Evolutionary conservation across 2,797 vertebrate species (phyloP).

Genomic region (Esox lucius): DNA sequence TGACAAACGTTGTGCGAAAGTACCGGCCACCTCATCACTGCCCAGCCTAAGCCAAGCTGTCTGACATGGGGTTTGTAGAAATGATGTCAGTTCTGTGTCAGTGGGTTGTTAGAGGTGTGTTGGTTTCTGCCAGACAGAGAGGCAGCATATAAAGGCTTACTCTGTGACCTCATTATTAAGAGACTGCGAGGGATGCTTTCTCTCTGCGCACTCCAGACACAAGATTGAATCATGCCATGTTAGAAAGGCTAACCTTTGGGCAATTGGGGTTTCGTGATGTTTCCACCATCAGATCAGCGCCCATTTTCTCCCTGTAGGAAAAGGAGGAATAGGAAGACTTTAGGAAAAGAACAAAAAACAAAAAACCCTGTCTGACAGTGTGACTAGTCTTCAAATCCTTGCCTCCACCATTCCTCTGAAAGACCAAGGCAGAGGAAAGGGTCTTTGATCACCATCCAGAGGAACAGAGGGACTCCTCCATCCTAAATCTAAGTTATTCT

Average conservation of each 20-base stretch:
- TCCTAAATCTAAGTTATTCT: neutral
- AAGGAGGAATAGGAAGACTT: conserved; percentile 31
- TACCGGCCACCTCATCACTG: neutral
- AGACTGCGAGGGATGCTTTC: conserved; percentile 1
- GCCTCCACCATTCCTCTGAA: neutral
- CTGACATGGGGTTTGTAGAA: conserved; percentile 7
- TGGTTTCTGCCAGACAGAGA: neutral
- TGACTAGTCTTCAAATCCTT: neutral
- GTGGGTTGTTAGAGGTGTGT: neutral
- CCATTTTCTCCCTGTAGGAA: conserved; percentile 89
- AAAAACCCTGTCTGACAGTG: neutral
- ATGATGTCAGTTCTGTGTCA: conserved; percentile 13
- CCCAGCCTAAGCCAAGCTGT: conserved; percentile 8
- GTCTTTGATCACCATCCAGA: neutral
- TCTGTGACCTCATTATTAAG: conserved; percentile 29
- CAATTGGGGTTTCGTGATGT: conserved; percentile 88
- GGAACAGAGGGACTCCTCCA: neutral
- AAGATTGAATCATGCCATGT: conserved; percentile 30
- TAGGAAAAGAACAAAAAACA: too few species aligned
- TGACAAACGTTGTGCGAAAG: neutral
- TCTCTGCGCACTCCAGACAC: neutral
- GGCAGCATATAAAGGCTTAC: conserved; percentile 20
- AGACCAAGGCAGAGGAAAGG: neutral
- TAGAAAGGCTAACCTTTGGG: conserved; percentile 85
- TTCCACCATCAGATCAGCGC: conserved; percentile 91